Evolutionary conservation across 2,888 invertebrate genomes (phyloP).

Genomic region (Gnatocerus cornutus): DNA sequence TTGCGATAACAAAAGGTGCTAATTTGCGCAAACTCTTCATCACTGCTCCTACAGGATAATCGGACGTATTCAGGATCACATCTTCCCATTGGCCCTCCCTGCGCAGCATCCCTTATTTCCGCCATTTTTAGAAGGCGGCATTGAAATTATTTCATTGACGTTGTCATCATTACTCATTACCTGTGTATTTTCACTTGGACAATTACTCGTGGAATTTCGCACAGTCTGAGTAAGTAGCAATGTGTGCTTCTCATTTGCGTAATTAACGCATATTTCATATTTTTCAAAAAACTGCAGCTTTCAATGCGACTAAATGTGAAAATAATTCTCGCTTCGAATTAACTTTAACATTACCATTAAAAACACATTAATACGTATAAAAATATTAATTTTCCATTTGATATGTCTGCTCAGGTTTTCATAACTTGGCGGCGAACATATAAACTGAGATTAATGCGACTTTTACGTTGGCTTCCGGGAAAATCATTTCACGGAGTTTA

Average conservation of each 20-base stretch:
- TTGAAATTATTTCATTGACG: neutral
- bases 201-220: constrained; percentile 8
- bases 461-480: neutral
- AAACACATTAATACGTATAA: neutral
- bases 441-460: neutral
- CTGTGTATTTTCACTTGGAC: neutral
- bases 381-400: constrained; percentile 1
- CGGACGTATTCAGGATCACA: constrained; percentile 3
- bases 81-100: constrained; percentile 1
- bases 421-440: no score
- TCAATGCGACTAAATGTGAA: constrained; percentile 7
- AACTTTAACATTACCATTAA: neutral
- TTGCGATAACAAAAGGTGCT: neutral
- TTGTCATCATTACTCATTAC: no score
- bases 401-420: neutral
- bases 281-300: neutral
- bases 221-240: constrained; percentile 4
- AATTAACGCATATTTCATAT: neutral
- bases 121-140: neutral
- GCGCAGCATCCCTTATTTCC: constrained; percentile 37
- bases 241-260: neutral
- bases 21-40: constrained; percentile 13
- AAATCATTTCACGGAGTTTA: no score
- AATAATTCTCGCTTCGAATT: constrained; percentile 5
- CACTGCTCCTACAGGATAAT: neutral